Evolutionary conservation across 2,113 vertebrate species (phyloP).

Genomic region (Symphodus melops): DNA sequence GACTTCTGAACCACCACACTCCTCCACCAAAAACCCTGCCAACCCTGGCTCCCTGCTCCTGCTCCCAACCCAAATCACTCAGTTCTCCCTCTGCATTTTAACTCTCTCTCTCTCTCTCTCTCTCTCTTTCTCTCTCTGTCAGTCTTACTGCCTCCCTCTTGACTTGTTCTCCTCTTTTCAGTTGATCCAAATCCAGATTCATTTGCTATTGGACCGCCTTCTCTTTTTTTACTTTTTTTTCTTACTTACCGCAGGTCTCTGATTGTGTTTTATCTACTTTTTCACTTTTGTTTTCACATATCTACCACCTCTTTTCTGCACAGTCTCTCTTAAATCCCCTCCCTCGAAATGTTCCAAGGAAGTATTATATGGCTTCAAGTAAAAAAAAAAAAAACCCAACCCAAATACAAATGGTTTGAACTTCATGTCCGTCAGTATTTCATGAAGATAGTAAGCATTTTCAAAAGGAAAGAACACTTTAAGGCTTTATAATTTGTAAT

Average conservation of each 20-base stretch:
- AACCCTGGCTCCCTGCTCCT: conserved; percentile 78
- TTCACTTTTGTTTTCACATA: conserved; percentile 51
- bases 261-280: conserved; percentile 56
- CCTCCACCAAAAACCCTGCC: conserved; percentile 85
- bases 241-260: conserved; percentile 36
- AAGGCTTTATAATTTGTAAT: conserved; percentile 57
- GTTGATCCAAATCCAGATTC: conserved; percentile 61
- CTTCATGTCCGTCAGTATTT: conserved; percentile 70
- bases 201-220: conserved; percentile 59
- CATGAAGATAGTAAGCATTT: conserved; percentile 74
- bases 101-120: conserved; percentile 46
- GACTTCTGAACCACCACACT: conserved; percentile 92
- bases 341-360: conserved; percentile 79
- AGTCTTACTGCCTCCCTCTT: background rate
- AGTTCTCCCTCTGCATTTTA: conserved; percentile 67
- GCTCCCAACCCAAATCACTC: conserved; percentile 80
- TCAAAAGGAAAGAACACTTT: conserved; percentile 70
- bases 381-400: conserved; percentile 42
- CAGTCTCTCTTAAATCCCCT: conserved; percentile 68
- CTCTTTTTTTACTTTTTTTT: conserved; percentile 43
- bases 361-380: conserved; percentile 79
- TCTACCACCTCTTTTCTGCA: conserved; percentile 25
- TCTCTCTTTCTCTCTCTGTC: conserved; percentile 38
- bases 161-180: conserved; percentile 53
- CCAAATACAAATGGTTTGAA: conserved; percentile 69